phyloP scores from a whole-genome alignment of 1,140 invertebrate species.

The Halyomorpha halys region DNA sequence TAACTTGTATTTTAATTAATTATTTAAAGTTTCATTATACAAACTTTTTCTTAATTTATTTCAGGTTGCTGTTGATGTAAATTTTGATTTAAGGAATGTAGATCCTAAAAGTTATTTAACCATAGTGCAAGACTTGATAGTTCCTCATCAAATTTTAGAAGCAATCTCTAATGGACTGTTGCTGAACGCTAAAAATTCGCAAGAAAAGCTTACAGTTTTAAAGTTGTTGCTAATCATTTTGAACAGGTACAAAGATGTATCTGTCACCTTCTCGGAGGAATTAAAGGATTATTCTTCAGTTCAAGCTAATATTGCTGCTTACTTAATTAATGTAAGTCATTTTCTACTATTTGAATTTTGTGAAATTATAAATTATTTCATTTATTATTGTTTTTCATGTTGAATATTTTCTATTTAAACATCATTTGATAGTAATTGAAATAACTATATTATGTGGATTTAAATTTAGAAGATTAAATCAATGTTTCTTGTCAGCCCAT shows the following conservation, averaged over 20 bases:
- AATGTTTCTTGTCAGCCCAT: too few species aligned
- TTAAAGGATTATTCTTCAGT: neutral
- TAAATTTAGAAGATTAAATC: too few species aligned
- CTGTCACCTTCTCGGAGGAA: neutral
- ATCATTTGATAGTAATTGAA: too few species aligned
- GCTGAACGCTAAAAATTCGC: neutral
- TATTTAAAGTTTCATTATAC: neutral
- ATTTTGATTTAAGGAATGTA: neutral
- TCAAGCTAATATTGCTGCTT: neutral
- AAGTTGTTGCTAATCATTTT: neutral
- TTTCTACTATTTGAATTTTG: too few species aligned
- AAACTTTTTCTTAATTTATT: neutral
- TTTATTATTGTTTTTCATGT: too few species aligned
- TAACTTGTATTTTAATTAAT: neutral
- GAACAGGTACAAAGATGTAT: neutral
- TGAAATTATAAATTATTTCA: too few species aligned
- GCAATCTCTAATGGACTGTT: neutral
- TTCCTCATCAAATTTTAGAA: conserved; percentile 11
- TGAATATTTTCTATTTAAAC: too few species aligned
- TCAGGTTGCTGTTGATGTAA: neutral
- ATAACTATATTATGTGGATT: too few species aligned
- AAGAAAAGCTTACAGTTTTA: neutral
- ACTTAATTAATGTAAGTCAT: conserved; percentile 5
- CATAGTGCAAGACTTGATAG: conserved; percentile 1
- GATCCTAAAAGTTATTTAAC: neutral